Evolutionary conservation across 2,797 vertebrate genomes (phyloP).

Genomic region (Malacoraja senta): DNA sequence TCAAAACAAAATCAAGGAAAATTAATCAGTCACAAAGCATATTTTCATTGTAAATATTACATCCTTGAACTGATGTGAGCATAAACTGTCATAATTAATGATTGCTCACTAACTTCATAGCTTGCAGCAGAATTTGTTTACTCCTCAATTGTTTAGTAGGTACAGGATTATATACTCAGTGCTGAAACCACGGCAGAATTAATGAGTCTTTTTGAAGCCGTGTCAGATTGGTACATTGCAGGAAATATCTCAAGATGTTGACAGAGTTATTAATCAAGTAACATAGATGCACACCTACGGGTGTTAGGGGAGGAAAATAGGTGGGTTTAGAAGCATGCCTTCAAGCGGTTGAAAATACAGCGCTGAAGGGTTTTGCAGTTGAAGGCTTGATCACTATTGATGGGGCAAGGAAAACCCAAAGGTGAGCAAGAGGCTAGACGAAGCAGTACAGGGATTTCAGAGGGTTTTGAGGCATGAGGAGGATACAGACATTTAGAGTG

Average conservation of each 20-base stretch:
- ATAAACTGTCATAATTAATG: conserved; percentile 6
- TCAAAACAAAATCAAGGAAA: neutral
- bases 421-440: neutral
- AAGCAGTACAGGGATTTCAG: neutral
- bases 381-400: neutral
- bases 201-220: neutral
- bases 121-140: neutral
- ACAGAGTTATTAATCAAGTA: neutral
- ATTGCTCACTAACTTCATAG: neutral
- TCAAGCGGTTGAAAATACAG: neutral
- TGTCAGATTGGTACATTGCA: neutral
- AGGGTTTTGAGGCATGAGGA: neutral
- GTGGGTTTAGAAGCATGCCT: neutral
- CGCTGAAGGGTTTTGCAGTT: neutral
- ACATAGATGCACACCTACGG: neutral
- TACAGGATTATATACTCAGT: neutral
- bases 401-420: neutral
- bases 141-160: neutral
- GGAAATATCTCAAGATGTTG: neutral
- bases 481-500: too few species aligned
- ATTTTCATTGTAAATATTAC: neutral
- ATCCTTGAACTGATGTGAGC: neutral
- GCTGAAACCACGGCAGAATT: neutral
- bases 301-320: neutral
- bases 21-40: neutral